Percentiles rank a stretch among this genome's conserved stretches.
These are phyloP conservation scores for Arrhopalites spinosus DNA, from an alignment of 2,888 invertebrate species.

Conservation along the genomic window DNA sequence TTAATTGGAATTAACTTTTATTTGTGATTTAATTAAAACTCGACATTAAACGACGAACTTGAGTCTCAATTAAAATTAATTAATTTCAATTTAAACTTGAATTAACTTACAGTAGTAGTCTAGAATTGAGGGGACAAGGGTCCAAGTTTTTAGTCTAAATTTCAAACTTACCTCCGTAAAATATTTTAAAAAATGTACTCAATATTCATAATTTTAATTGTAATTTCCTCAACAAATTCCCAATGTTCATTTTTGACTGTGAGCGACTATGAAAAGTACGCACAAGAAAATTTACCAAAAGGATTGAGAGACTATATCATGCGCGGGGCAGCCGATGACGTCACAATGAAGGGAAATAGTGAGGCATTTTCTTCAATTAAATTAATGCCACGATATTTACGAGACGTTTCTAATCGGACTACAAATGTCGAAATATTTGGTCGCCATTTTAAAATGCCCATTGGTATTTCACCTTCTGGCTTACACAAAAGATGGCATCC, in stretches of 20 bases:
- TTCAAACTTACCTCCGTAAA: no score
- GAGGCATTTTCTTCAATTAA: slow-evolving; percentile 15
- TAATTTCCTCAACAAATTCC: no score
- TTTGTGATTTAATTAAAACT: no score
- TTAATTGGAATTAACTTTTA: no score
- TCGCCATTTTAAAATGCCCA: slow-evolving; percentile 68
- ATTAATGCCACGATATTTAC: slow-evolving; percentile 69
- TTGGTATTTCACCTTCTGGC: slow-evolving; percentile 85
- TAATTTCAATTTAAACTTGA: no score
- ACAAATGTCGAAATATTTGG: slow-evolving; percentile 66
- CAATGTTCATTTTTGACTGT: slow-evolving; percentile 20
- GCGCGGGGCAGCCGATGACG: slow-evolving; percentile 14
- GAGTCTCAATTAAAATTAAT: no score
- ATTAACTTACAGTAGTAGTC: no score
- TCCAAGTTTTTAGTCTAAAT: no score
- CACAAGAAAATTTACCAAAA: slow-evolving; percentile 2
- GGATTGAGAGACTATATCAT: slow-evolving; percentile 15
- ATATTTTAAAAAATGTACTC: no score
- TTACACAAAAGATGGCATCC: slow-evolving; percentile 91
- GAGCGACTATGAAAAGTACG: slow-evolving; percentile 24
- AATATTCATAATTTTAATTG: no score
- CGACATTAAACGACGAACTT: no score
- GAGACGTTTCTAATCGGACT: slow-evolving; percentile 72
- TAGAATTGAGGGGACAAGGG: no score
- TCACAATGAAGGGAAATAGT: slow-evolving; percentile 1